Percentiles rank a stretch among this genome's conserved stretches.
Evolutionary conservation across 2,113 vertebrate species (phyloP).

Genomic region (Ranitomeya imitator): DNA sequence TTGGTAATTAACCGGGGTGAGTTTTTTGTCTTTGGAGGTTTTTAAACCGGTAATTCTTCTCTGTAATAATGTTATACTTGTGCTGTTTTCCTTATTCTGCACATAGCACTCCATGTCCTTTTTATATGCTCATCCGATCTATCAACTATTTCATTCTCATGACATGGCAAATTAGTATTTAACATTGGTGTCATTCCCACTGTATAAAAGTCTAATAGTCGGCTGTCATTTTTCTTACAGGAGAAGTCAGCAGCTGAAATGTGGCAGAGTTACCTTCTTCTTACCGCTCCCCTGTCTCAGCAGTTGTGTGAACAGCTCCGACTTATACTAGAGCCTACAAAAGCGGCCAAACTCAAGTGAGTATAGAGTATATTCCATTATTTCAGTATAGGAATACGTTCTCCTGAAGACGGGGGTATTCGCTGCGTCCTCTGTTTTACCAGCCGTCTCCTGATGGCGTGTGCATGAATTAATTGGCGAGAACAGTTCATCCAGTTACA

Average conservation of each 20-base stretch:
- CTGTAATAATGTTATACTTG: too few relatives aligned
- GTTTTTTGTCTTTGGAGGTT: too few relatives aligned
- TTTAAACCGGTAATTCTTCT: too few relatives aligned
- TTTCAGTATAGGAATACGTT: neutral
- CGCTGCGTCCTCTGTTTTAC: too few relatives aligned
- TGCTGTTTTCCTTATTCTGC: neutral
- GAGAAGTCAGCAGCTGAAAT: constrained; percentile 83
- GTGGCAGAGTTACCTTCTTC: constrained; percentile 90
- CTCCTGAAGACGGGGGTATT: neutral
- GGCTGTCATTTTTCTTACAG: constrained; percentile 66
- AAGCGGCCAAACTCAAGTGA: constrained; percentile 92
- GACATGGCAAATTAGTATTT: neutral
- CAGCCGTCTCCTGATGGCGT: too few relatives aligned
- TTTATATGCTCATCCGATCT: neutral
- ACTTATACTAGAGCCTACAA: constrained; percentile 92
- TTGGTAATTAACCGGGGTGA: neutral
- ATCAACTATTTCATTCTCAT: neutral
- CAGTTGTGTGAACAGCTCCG: constrained; percentile 95
- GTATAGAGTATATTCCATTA: constrained; percentile 41
- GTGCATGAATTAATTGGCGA: neutral
- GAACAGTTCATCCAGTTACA: neutral
- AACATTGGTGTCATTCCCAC: neutral
- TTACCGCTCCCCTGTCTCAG: constrained; percentile 91
- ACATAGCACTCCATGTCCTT: neutral
- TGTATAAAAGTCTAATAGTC: neutral